Percentiles rank a stretch among this genome's conserved stretches.
phyloP scores from a whole-genome alignment of 1,140 invertebrate genomes.

The Drosophila orosa region DNA sequence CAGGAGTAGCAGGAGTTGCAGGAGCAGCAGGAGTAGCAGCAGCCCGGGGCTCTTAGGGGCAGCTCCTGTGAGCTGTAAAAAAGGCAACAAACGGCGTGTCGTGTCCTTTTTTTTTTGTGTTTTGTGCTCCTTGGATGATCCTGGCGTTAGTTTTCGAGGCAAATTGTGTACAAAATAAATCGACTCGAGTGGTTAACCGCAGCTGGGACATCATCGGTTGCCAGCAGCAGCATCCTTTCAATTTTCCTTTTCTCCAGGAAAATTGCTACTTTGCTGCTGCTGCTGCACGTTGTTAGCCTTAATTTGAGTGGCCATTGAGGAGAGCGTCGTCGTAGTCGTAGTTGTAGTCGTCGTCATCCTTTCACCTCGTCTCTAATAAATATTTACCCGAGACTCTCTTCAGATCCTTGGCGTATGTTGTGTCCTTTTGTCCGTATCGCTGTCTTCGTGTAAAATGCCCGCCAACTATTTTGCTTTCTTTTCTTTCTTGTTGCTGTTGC shows the following conservation, averaged over 20 bases:
- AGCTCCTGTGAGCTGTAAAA: constrained; percentile 56
- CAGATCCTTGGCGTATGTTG: constrained; percentile 42
- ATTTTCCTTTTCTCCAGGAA: constrained; percentile 22
- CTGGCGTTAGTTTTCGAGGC: constrained; percentile 50
- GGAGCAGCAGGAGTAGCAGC: not conserved
- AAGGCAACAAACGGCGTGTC: constrained; percentile 50
- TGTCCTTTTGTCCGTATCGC: constrained; percentile 48
- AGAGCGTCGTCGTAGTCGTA: not conserved
- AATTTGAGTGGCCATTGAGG: constrained; percentile 80
- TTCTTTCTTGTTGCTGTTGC: no score
- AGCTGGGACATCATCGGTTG: constrained; percentile 34
- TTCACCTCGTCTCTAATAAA: constrained; percentile 57
- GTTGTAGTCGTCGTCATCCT: constrained; percentile 9
- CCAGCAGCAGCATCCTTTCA: constrained; percentile 51
- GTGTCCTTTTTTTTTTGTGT: constrained; percentile 48
- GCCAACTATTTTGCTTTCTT: constrained; percentile 47
- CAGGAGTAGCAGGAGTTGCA: constrained; percentile 2
- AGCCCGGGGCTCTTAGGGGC: not conserved
- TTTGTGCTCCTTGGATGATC: constrained; percentile 24
- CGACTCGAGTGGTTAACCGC: constrained; percentile 78
- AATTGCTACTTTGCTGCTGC: constrained; percentile 70
- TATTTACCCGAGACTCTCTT: constrained; percentile 63
- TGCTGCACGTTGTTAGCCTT: constrained; percentile 73
- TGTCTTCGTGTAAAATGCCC: constrained; percentile 58
- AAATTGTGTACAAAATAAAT: constrained; percentile 82